Percentiles rank a stretch among this genome's conserved stretches.
Evolutionary conservation across 1,140 invertebrate genomes (phyloP).

Genomic region (Caenorhabditis tropicalis): DNA sequence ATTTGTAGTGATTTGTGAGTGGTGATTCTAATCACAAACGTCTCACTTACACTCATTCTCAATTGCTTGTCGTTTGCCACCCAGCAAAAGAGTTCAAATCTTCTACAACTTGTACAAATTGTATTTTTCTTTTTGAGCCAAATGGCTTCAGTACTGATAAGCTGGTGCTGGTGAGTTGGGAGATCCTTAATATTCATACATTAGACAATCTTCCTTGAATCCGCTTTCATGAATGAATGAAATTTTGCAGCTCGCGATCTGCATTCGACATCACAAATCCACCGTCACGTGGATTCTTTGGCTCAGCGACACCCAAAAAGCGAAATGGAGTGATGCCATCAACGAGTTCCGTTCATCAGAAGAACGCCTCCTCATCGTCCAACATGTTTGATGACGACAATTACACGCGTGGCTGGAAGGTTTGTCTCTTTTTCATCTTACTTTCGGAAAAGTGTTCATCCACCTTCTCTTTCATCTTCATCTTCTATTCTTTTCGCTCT

Average conservation of each 20-base stretch:
- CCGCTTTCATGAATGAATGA: no score
- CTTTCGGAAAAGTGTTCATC: background rate
- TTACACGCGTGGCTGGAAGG: slow-evolving; percentile 40
- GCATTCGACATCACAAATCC: slow-evolving; percentile 12
- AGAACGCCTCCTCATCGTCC: slow-evolving; percentile 23
- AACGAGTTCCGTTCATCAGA: slow-evolving; percentile 31
- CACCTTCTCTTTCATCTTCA: background rate
- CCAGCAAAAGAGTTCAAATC: background rate
- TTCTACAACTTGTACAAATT: background rate
- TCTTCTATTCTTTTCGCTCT: slow-evolving; percentile 4
- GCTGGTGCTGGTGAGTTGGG: slow-evolving; percentile 17
- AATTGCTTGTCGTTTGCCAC: background rate
- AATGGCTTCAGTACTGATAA: slow-evolving; percentile 23
- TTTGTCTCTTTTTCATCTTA: slow-evolving; percentile 11
- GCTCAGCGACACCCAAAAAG: background rate
- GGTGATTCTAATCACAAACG: slow-evolving; percentile 7
- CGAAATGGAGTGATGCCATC: slow-evolving; percentile 30
- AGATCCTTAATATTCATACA: no score
- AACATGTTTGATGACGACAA: slow-evolving; percentile 39
- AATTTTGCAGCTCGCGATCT: slow-evolving; percentile 8
- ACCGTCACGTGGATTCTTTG: background rate
- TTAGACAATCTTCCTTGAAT: no score
- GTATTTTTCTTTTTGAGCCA: background rate
- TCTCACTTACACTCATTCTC: background rate
- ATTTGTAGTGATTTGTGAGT: slow-evolving; percentile 40